Conservation (phyloP, 2,797 vertebrate genomes). For the Onychomys torridus region DNA sequence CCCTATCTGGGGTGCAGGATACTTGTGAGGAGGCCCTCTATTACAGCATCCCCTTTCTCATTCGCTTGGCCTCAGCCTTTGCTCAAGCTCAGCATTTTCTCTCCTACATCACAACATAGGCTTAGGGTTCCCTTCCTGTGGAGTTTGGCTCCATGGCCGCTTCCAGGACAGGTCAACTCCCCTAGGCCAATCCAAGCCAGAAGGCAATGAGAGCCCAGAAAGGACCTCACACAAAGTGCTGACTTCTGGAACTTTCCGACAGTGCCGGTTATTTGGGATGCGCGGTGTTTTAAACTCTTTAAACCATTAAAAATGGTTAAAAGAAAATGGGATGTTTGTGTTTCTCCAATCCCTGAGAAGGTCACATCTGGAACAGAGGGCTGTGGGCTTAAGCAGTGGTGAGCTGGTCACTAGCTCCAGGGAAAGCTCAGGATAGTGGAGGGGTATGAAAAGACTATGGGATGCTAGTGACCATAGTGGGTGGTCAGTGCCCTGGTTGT, state of each 20-base stretch:
- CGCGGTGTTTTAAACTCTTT: background rate
- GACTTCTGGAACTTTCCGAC: background rate
- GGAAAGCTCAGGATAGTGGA: background rate
- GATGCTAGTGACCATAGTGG: background rate
- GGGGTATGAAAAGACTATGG: background rate
- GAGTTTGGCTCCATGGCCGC: background rate
- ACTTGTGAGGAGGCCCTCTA: background rate
- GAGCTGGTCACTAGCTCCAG: background rate
- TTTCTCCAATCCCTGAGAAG: background rate
- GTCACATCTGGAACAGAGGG: background rate
- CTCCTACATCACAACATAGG: background rate
- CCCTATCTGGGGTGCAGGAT: background rate
- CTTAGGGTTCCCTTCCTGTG: background rate
- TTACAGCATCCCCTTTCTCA: background rate
- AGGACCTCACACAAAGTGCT: background rate
- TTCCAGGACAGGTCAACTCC: background rate
- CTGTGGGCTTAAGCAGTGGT: background rate
- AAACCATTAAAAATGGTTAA: background rate
- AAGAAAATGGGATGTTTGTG: background rate
- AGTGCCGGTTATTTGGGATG: background rate
- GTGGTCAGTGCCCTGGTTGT: background rate
- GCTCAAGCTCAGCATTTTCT: background rate
- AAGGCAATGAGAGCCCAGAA: background rate
- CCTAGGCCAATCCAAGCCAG: background rate
- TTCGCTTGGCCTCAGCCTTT: background rate